These are phyloP conservation scores for Brenthis daphne DNA, from an alignment of 2,888 invertebrate species.

Conservation along the genomic window DNA sequence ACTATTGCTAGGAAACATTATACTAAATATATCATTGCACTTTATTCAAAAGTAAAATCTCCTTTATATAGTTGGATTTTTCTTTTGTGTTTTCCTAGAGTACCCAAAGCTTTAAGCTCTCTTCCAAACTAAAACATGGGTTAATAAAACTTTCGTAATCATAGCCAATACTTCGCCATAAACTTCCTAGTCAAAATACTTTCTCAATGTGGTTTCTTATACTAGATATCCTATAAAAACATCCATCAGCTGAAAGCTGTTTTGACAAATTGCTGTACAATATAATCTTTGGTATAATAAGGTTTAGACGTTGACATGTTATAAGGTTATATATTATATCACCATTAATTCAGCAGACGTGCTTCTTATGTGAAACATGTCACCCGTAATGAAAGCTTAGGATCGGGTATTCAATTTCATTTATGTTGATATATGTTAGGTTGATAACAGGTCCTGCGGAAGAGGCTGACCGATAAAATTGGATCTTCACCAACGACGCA, in stretches of 20 bases:
- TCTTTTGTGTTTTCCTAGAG: neutral
- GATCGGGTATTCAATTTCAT: constrained; percentile 8
- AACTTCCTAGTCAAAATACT: neutral
- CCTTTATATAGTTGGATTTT: neutral
- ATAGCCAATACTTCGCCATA: constrained; percentile 9
- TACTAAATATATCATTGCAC: too few species aligned
- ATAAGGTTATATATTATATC: constrained; percentile 9
- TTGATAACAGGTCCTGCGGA: neutral
- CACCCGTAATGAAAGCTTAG: constrained; percentile 2
- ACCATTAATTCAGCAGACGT: constrained; percentile 13
- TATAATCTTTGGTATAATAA: constrained; percentile 14
- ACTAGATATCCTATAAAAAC: neutral
- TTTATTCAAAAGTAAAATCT: too few species aligned
- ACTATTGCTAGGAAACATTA: too few species aligned
- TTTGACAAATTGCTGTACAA: constrained; percentile 15
- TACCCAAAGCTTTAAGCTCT: constrained; percentile 13
- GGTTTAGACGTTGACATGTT: constrained; percentile 14
- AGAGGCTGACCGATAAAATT: too few species aligned
- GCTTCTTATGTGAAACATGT: constrained; percentile 14
- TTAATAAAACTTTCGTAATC: constrained; percentile 20
- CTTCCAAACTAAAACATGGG: constrained; percentile 2
- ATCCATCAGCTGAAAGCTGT: neutral
- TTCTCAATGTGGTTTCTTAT: neutral
- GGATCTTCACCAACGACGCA: too few species aligned
- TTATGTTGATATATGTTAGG: neutral